Evolutionary conservation across 2,888 invertebrate genomes (phyloP).

Genomic region (Lasioglossum morio): DNA sequence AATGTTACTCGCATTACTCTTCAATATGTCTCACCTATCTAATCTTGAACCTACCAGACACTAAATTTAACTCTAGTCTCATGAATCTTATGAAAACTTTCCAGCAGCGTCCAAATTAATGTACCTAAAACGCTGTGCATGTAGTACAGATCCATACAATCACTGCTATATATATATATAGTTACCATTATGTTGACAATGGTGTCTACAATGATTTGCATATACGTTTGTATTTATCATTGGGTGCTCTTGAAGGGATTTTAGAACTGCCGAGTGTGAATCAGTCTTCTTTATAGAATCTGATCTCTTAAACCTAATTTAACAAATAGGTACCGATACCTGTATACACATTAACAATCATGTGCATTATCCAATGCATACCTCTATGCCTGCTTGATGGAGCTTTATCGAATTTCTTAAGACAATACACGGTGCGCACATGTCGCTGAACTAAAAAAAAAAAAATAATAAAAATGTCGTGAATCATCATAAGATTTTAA

Average conservation of each 20-base stretch:
- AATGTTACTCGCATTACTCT: conserved; percentile 37
- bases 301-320: not conserved
- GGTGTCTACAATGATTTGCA: conserved; percentile 10
- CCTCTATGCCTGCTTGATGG: not conserved
- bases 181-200: not conserved
- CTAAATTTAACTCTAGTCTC: conserved; percentile 13
- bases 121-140: conserved; percentile 17
- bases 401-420: not conserved
- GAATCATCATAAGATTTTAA: not conserved
- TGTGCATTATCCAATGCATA: conserved; percentile 9
- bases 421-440: not conserved
- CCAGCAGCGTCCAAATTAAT: conserved; percentile 6
- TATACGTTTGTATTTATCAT: conserved; percentile 24
- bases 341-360: not conserved
- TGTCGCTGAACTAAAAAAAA: not conserved
- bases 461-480: not conserved
- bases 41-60: conserved; percentile 18
- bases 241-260: conserved; percentile 10
- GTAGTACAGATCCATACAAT: conserved; percentile 25
- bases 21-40: conserved; percentile 26
- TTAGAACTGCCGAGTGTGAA: conserved; percentile 21
- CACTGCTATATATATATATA: not conserved
- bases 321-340: not conserved
- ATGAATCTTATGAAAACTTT: conserved; percentile 2
- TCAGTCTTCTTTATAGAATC: conserved; percentile 17